Conservation (phyloP, 2,888 invertebrate species). For the Hanleya hanleyi region DNA sequence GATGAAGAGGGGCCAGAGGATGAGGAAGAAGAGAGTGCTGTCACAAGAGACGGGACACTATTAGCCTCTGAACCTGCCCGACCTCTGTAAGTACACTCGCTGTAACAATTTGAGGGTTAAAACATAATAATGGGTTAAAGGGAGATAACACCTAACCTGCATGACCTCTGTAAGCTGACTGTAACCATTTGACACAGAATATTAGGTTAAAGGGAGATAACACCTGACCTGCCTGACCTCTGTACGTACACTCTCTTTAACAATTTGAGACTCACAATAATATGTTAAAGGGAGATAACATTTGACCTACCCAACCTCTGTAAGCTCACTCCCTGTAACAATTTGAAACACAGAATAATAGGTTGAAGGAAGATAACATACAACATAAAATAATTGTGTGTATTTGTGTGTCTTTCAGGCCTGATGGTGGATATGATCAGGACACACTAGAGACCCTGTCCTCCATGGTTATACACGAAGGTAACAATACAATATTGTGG, state of each 20-base stretch:
- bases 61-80: constrained; percentile 97
- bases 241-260: constrained; percentile 76
- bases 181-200: no score
- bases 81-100: constrained; percentile 81
- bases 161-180: no score
- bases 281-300: no score
- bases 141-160: no score
- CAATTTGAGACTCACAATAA: background rate
- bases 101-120: background rate
- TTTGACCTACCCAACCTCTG: no score
- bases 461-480: constrained; percentile 72
- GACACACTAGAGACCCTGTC: constrained; percentile 70
- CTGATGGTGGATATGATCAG: constrained; percentile 64
- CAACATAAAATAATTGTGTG: no score
- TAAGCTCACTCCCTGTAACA: no score
- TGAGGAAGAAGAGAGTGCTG: constrained; percentile 56
- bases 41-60: constrained; percentile 86
- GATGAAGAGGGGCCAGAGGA: constrained; percentile 48
- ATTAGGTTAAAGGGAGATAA: no score
- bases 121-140: no score
- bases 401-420: no score
- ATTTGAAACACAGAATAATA: no score
- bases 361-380: no score
- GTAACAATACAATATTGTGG: constrained; percentile 54
- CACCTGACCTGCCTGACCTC: constrained; percentile 96